Percentiles rank a stretch among this genome's conserved stretches.
Conservation (phyloP, 2,113 vertebrate genomes). For the Spheniscus mendiculus region DNA sequence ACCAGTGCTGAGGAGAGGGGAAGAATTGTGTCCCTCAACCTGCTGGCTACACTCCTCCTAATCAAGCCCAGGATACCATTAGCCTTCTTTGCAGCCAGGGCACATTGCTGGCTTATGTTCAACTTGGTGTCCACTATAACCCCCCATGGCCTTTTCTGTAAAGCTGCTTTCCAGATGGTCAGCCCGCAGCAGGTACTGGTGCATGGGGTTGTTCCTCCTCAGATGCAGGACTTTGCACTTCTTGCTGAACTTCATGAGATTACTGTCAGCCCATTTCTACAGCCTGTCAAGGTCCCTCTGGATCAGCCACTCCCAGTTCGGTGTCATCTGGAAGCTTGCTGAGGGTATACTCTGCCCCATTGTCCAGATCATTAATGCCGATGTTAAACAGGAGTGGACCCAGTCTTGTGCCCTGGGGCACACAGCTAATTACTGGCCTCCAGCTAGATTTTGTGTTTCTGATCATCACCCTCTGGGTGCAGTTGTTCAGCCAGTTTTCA, state of each 20-base stretch:
- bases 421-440: background rate
- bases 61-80: background rate
- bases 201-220: background rate
- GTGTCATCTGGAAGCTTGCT: background rate
- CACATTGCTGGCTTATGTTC: background rate
- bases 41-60: background rate
- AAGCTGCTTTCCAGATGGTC: background rate
- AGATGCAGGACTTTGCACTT: background rate
- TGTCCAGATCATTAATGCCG: background rate
- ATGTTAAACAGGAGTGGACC: background rate
- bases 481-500: background rate
- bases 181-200: background rate
- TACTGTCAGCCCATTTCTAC: background rate
- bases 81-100: background rate
- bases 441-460: background rate
- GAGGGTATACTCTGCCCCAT: background rate
- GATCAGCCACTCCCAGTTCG: background rate
- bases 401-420: background rate
- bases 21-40: background rate
- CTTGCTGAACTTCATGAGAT: background rate
- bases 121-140: background rate
- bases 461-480: no score
- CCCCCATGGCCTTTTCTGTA: background rate
- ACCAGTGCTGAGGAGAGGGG: background rate
- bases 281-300: background rate